These are phyloP conservation scores for Chrysolophus pictus DNA, from an alignment of 2,797 vertebrate species.

Conservation along the genomic window DNA sequence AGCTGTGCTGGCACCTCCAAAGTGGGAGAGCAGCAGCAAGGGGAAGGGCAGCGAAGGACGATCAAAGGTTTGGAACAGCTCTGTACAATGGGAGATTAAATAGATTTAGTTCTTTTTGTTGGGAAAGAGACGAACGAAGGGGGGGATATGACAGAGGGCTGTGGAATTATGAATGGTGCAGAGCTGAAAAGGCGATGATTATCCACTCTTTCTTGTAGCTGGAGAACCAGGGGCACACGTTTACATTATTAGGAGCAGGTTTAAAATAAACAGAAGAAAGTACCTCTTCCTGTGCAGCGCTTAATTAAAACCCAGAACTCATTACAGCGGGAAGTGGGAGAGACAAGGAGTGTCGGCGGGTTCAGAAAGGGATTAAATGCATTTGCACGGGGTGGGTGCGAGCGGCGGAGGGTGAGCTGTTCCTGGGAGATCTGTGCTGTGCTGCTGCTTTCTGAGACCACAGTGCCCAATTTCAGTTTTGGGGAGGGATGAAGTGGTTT, in stretches of 20 bases:
- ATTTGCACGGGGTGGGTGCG: fast-evolving
- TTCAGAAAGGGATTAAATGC: conserved; percentile 14
- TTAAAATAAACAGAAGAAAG: conserved; percentile 65
- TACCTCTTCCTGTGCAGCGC: conserved; percentile 39
- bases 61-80: conserved; percentile 62
- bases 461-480: not conserved
- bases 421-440: not conserved
- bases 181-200: conserved; percentile 6
- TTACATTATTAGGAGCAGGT: conserved; percentile 45
- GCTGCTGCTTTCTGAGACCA: not conserved
- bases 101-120: conserved; percentile 55
- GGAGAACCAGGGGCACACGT: conserved; percentile 64
- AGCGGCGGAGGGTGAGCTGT: not conserved
- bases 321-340: not conserved
- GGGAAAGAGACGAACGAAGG: conserved; percentile 22
- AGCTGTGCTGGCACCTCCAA: not conserved
- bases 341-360: not conserved
- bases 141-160: conserved; percentile 14
- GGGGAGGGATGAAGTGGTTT: not conserved
- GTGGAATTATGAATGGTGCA: conserved; percentile 19
- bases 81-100: conserved; percentile 62
- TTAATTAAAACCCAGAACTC: conserved; percentile 64
- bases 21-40: not conserved
- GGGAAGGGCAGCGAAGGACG: not conserved
- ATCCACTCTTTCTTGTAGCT: conserved; percentile 3